Base-by-base conservation (phyloP, 2,797 vertebrate species). In the Staurois parvus region DNA sequence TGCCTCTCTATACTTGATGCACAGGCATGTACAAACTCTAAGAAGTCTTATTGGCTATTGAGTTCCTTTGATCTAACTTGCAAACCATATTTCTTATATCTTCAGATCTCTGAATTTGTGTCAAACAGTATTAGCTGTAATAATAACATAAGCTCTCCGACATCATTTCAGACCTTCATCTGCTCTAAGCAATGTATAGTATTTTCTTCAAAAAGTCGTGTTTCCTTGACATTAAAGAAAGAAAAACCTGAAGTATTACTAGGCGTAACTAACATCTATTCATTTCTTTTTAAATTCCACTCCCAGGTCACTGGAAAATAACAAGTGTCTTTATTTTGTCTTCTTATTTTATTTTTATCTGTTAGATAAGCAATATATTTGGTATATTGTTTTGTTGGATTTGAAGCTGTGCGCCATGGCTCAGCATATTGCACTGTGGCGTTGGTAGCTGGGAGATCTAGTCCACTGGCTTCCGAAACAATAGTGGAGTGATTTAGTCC, bases 111-210 rank as follows among this genome's bases (percentile, higher is more conserved):
- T 6, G 56, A 34, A 48, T 68, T 83, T 72, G 32, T 84, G 74
- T 84, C 74, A 84, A 84, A 29, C 42, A 77, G 69, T 76, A 84
- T 84, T 77, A 84, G 66, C 26, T 59, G 42, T 59, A 84, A 69
- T 84, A 84, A 73, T 78, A 70, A 82, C 79, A 88, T 81, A 88
- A 88, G 52, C 88, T 90, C 79, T 0, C 88, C 85, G 83, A 92
- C 92, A 89, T 81, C 84, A 91, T 91, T 89, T 10, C 21, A 88
- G 91, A 89, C 70, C 82, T 45, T 21, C 5, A 32, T 40, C 56
- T 37, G 37, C 37, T 37, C 37, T 76, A 5, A 24, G 30, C 59
- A 37, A 76, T 84, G 45, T 82, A 85, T 64, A 17, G 17, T 59
- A 40, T 32, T 76, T 64, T n/a, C 67, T 80, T 56, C 13, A 26